Percentiles rank a stretch among this genome's conserved stretches.
Conservation (phyloP, 2,888 invertebrate species). For the Teinopalpus imperialis region DNA sequence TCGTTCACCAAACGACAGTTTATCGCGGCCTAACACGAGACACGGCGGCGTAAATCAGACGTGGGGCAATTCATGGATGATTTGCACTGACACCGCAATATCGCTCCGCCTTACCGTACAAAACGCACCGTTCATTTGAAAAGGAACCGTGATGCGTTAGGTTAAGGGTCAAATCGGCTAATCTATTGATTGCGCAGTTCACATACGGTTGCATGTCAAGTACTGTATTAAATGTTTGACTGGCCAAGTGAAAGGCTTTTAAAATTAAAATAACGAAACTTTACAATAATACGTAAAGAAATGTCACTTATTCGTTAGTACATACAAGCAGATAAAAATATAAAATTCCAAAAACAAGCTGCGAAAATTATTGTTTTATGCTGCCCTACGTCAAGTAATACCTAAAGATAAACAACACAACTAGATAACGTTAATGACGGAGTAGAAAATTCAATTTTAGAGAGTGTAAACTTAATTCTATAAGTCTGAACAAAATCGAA, state of each 20-base stretch:
- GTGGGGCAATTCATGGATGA: slow-evolving; percentile 54
- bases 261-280: not conserved
- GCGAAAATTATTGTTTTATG: too few species aligned
- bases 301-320: too few species aligned
- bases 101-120: slow-evolving; percentile 31
- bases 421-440: too few species aligned
- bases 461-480: too few species aligned
- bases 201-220: slow-evolving; percentile 53
- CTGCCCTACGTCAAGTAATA: too few species aligned
- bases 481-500: too few species aligned
- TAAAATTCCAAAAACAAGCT: too few species aligned
- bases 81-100: slow-evolving; percentile 60
- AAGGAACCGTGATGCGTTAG: not conserved
- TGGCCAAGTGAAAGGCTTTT: slow-evolving; percentile 1
- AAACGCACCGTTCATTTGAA: slow-evolving; percentile 22
- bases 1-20: slow-evolving; percentile 18
- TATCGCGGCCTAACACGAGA: slow-evolving; percentile 29
- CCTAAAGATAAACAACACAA: too few species aligned
- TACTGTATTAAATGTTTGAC: slow-evolving; percentile 34
- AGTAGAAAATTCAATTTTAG: too few species aligned
- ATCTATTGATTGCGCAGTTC: not conserved
- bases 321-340: too few species aligned
- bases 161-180: not conserved
- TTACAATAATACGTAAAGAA: too few species aligned
- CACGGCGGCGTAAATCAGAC: slow-evolving; percentile 43